Evolutionary conservation across 2,888 invertebrate species (phyloP).

Genomic region (Orchesellides sinensis): DNA sequence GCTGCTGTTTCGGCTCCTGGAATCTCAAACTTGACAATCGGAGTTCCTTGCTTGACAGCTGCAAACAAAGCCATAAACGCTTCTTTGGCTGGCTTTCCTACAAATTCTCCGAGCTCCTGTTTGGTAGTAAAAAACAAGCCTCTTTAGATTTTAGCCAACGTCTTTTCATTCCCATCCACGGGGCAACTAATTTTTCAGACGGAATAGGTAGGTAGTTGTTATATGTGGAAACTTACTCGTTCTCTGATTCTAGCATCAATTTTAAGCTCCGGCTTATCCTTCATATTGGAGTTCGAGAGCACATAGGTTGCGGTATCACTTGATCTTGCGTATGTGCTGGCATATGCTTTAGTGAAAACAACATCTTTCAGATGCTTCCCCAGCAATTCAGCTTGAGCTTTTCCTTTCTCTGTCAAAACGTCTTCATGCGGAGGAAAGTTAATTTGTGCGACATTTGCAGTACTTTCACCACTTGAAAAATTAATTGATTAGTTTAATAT

Average conservation of each 20-base stretch:
- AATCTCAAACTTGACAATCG: constrained; percentile 47
- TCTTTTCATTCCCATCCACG: no score
- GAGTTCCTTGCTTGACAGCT: constrained; percentile 43
- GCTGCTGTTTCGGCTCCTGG: constrained; percentile 47
- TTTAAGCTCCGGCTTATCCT: constrained; percentile 23
- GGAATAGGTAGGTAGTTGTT: no score
- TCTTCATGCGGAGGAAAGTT: constrained; percentile 55
- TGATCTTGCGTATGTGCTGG: constrained; percentile 58
- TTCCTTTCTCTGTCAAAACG: constrained; percentile 53
- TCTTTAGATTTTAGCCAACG: neutral
- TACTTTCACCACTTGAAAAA: constrained; percentile 50
- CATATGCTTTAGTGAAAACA: constrained; percentile 50
- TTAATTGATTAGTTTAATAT: neutral
- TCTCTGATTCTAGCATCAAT: constrained; percentile 52
- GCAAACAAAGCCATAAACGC: constrained; percentile 25
- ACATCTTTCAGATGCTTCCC: constrained; percentile 59
- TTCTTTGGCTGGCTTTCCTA: constrained; percentile 29
- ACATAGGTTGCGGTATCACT: constrained; percentile 49
- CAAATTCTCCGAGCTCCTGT: constrained; percentile 58
- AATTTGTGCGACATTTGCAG: constrained; percentile 47
- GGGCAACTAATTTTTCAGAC: no score
- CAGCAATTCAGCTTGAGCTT: constrained; percentile 46
- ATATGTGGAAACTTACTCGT: constrained; percentile 21
- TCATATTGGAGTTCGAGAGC: constrained; percentile 44
- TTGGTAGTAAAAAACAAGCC: neutral